Evolutionary conservation across 2,888 invertebrate species (phyloP).

Genomic region (Zaprionus obscuricornis): DNA sequence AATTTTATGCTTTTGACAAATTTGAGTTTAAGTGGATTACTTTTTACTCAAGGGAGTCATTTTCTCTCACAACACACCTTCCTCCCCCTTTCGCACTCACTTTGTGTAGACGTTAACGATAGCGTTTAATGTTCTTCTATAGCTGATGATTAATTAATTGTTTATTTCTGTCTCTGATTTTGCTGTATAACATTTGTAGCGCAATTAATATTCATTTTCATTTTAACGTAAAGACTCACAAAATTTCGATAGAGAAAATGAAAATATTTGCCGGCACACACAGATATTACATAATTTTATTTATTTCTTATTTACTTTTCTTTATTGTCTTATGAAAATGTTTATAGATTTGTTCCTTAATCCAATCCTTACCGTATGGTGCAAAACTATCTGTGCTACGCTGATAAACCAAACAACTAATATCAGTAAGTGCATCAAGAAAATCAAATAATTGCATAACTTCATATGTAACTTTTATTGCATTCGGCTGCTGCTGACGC

Average conservation of each 20-base stretch:
- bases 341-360: slow-evolving; percentile 98
- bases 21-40: slow-evolving; percentile 77
- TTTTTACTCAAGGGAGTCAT: slow-evolving; percentile 51
- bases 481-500: slow-evolving; percentile 92
- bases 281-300: too few relatives aligned
- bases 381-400: slow-evolving; percentile 97
- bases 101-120: too few relatives aligned
- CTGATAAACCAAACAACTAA: slow-evolving; percentile 97
- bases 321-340: slow-evolving; percentile 91
- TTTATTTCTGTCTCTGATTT: slow-evolving; percentile 28
- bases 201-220: slow-evolving; percentile 58
- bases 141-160: slow-evolving; percentile 71
- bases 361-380: slow-evolving; percentile 99
- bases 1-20: slow-evolving; percentile 72
- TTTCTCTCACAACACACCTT: neutral
- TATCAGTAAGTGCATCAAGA: slow-evolving; percentile 96
- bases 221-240: slow-evolving; percentile 15
- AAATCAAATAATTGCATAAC: slow-evolving; percentile 98
- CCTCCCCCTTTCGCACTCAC: too few relatives aligned
- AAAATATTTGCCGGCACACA: too few relatives aligned
- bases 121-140: slow-evolving; percentile 29
- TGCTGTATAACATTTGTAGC: slow-evolving; percentile 21
- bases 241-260: too few relatives aligned
- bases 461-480: slow-evolving; percentile 98
- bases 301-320: neutral